These are phyloP conservation scores for Euborellia annulipes DNA, from an alignment of 1,140 invertebrate genomes.

Conservation along the genomic window DNA sequence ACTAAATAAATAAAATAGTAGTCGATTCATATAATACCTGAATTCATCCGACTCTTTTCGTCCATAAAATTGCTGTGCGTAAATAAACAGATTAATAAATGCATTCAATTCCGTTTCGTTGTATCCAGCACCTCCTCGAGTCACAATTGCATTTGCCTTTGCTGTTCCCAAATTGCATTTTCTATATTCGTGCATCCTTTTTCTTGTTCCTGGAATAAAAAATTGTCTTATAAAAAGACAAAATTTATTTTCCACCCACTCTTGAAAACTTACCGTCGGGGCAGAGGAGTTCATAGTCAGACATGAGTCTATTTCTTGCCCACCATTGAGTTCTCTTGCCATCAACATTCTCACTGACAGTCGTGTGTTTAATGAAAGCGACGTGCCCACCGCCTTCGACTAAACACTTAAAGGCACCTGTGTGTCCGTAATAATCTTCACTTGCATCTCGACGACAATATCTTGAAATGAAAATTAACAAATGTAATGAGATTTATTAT, in stretches of 20 bases:
- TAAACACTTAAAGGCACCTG: slow-evolving; percentile 76
- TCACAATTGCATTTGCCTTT: slow-evolving; percentile 81
- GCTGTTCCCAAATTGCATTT: slow-evolving; percentile 83
- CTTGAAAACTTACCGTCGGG: slow-evolving; percentile 55
- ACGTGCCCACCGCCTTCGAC: slow-evolving; percentile 91
- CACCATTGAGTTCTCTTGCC: slow-evolving; percentile 80
- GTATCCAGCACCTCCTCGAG: slow-evolving; percentile 51
- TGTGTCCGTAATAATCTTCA: slow-evolving; percentile 79
- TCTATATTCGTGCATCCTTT: slow-evolving; percentile 58
- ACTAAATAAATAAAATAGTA: neutral
- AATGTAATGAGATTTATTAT: no score
- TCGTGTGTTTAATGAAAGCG: slow-evolving; percentile 86
- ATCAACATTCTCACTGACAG: slow-evolving; percentile 79
- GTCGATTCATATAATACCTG: slow-evolving; percentile 45
- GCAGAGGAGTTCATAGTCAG: slow-evolving; percentile 88
- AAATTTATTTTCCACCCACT: no score
- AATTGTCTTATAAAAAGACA: slow-evolving; percentile 7
- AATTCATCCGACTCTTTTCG: slow-evolving; percentile 70
- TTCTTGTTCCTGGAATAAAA: slow-evolving; percentile 44
- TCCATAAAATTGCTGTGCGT: slow-evolving; percentile 82
- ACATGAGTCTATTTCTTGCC: slow-evolving; percentile 78
- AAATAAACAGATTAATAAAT: slow-evolving; percentile 73
- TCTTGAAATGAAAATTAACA: slow-evolving; percentile 42
- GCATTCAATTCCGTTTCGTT: slow-evolving; percentile 70
- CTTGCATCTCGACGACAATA: slow-evolving; percentile 71